These are phyloP conservation scores for Chaetodon auriga DNA, from an alignment of 2,113 vertebrate species.

Conservation along the genomic window DNA sequence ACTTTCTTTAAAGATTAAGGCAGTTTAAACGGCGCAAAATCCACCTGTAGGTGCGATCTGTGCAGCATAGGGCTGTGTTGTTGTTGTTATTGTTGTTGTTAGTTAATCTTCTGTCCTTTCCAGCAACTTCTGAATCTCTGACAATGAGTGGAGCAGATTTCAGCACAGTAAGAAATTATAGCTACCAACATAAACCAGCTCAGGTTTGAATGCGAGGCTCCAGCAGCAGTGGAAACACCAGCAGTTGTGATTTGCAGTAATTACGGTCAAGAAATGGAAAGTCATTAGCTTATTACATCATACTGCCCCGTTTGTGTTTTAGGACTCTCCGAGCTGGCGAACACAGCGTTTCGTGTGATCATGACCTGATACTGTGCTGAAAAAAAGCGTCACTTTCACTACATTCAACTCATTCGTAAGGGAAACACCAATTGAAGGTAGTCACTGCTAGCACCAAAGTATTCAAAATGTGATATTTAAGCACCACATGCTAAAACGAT, in stretches of 20 bases:
- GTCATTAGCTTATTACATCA: not conserved
- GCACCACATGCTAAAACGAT: not conserved
- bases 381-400: not conserved
- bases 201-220: slow-evolving; percentile 18
- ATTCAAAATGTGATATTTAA: slow-evolving; percentile 12
- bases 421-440: slow-evolving; percentile 2
- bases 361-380: slow-evolving; percentile 43
- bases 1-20: slow-evolving; percentile 5
- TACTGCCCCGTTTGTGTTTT: not conserved
- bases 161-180: slow-evolving; percentile 43
- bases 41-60: not conserved
- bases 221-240: slow-evolving; percentile 17
- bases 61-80: not conserved
- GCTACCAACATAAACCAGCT: slow-evolving; percentile 21
- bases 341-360: slow-evolving; percentile 7
- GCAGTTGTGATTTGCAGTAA: not conserved
- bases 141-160: slow-evolving; percentile 26
- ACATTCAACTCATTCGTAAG: slow-evolving; percentile 9
- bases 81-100: not conserved
- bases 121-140: slow-evolving; percentile 25
- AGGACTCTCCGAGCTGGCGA: slow-evolving; percentile 15
- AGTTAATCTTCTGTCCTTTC: not conserved
- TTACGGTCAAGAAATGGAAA: slow-evolving; percentile 15
- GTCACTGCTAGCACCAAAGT: slow-evolving; percentile 47
- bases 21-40: not conserved